phyloP scores from a whole-genome alignment of 2,113 vertebrate species.

The Numenius arquata region DNA sequence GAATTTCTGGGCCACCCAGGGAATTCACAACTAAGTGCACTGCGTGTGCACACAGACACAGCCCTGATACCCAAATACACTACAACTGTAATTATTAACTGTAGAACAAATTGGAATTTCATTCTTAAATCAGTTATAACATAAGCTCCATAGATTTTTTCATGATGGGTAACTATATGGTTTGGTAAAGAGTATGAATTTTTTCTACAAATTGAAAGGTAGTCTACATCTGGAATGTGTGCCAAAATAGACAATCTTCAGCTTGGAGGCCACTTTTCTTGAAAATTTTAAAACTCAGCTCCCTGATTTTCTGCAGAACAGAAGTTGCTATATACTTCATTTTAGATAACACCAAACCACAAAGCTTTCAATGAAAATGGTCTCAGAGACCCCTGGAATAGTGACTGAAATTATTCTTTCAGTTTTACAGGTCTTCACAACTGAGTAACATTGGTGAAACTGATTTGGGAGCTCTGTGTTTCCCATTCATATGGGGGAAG shows the following conservation, averaged over 20 bases:
- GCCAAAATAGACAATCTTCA: background rate
- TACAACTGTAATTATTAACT: background rate
- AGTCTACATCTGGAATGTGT: background rate
- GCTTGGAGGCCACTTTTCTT: background rate
- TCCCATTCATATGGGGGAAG: background rate
- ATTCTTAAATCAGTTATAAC: background rate
- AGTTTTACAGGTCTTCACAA: background rate
- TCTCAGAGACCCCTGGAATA: background rate
- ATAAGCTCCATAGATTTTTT: background rate
- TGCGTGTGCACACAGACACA: background rate
- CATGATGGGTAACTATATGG: background rate
- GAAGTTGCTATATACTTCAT: background rate
- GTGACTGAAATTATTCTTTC: background rate
- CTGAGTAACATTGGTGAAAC: background rate
- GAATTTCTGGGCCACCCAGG: background rate
- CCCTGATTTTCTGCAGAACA: background rate
- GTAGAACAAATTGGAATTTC: background rate
- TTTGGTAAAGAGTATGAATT: background rate
- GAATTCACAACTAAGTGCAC: background rate
- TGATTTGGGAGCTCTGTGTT: conserved; percentile 1
- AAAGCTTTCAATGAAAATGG: background rate
- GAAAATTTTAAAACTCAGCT: background rate
- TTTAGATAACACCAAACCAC: background rate
- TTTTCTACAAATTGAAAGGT: background rate
- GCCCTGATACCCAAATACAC: background rate